Evolutionary conservation across 2,113 vertebrate genomes (phyloP), one percentile per base, ranked within the genome.

Genomic region (Protobothrops mucrosquamatus): DNA sequence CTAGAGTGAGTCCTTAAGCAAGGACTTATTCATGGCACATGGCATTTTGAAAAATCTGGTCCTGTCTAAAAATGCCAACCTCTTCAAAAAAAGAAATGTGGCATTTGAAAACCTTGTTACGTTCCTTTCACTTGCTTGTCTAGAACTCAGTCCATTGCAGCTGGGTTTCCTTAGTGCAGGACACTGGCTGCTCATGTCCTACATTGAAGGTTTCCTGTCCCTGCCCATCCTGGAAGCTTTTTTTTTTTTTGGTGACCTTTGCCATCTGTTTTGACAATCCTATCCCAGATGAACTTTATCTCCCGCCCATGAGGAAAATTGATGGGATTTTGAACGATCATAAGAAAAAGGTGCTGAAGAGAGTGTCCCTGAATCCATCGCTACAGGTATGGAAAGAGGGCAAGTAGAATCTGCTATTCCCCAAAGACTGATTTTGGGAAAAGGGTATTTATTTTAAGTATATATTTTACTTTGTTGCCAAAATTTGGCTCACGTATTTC

Each of bases 311-410:
- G 92, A 90, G 92, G 56, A 93, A 93, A 89, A 93, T 93, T 87
- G 92, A 93, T 5, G 92, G 92, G 56, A 93, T 93, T 64, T 87
- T 93, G 88, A 93, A 93, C 34, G 92, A 93, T 87, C 92, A 93
- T 89, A 93, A 93, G 89, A 93, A 93, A 93, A 93, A 93, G 89
- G 92, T 93, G 89, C 92, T 93, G 88, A 93, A 93, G 74, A 93
- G 89, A 90, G 81, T 93, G 89, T 90, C 92, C 29, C 92, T 93
- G 52, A 93, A 86, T 54, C 81, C 92, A 6, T 93, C 92, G 2
- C 74, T 90, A 87, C 92, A 93, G 92, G 92, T 93, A 90, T 14
- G 46, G 12, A 39, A 90, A 26, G 11, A 3, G 88, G 14, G 2
- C 89, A 64, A 86, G 46, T 64, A 81, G 29, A 23, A 6, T 26